Conservation (phyloP, 2,797 vertebrate species). For the Eupleurogrammus muticus region DNA sequence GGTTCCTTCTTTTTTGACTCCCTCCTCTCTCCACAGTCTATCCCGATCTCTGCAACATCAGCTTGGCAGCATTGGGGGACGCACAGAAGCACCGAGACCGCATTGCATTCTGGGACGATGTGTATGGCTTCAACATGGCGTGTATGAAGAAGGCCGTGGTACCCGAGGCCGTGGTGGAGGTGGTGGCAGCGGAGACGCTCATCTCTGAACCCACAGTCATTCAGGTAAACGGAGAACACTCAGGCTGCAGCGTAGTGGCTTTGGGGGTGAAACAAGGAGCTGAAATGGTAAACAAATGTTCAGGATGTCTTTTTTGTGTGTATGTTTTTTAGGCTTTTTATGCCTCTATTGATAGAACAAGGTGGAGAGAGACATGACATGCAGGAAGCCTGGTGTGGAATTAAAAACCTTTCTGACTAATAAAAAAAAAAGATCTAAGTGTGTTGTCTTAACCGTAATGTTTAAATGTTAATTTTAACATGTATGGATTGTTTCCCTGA, state of each 20-base stretch:
- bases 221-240: conserved; percentile 82
- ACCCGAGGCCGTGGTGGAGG: conserved; percentile 91
- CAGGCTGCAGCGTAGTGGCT: background rate
- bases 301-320: background rate
- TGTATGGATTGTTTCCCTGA: background rate
- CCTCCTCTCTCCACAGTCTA: conserved; percentile 85
- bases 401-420: no score
- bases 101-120: conserved; percentile 94
- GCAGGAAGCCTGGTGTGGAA: no score
- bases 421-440: no score
- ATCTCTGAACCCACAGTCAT: conserved; percentile 89
- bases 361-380: no score
- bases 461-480: no score
- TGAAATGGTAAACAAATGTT: background rate
- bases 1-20: background rate
- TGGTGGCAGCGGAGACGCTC: conserved; percentile 86
- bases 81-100: conserved; percentile 82
- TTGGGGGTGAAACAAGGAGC: background rate
- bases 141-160: conserved; percentile 95
- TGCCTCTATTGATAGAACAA: no score
- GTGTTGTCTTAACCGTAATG: no score
- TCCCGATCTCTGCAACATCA: conserved; percentile 92
- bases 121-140: conserved; percentile 96
- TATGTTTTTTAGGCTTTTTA: no score
- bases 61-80: conserved; percentile 90